These are phyloP conservation scores for Chascanopsetta lugubris DNA, from an alignment of 2,113 vertebrate species.

Conservation along the genomic window DNA sequence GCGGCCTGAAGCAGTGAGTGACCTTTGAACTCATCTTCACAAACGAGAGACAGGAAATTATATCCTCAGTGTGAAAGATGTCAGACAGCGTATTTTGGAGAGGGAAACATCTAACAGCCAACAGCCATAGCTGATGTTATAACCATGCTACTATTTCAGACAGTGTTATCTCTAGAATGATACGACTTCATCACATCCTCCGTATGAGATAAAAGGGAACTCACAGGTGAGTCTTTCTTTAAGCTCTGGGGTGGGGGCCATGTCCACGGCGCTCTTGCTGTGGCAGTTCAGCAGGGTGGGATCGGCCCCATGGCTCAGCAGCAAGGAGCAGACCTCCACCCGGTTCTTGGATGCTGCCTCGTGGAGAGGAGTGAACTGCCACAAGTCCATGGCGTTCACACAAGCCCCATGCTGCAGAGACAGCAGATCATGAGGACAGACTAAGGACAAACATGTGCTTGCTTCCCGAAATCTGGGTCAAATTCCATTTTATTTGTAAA, in stretches of 20 bases:
- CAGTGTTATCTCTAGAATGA: background rate
- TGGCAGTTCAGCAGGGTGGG: conserved; percentile 97
- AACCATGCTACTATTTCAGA: too few species aligned
- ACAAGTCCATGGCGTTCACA: conserved; percentile 98
- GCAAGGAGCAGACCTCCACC: conserved; percentile 94
- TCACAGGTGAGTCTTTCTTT: conserved; percentile 93
- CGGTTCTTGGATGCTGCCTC: conserved; percentile 98
- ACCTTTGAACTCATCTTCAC: conserved; percentile 98
- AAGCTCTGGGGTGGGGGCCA: conserved; percentile 96
- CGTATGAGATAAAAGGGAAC: conserved; percentile 48
- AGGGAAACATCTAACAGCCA: too few species aligned
- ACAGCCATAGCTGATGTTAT: too few species aligned
- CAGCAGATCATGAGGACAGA: background rate
- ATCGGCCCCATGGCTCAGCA: conserved; percentile 95
- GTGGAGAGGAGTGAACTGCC: conserved; percentile 97
- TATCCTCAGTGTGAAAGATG: too few species aligned
- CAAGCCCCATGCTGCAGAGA: conserved; percentile 91
- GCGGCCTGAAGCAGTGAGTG: conserved; percentile 97
- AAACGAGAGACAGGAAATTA: conserved; percentile 19
- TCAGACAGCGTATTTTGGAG: too few species aligned
- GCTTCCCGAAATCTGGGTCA: background rate
- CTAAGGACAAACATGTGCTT: background rate
- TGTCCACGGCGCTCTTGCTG: conserved; percentile 97
- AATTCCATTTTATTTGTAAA: too few species aligned
- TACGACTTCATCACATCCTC: too few species aligned